Base-by-base conservation (phyloP, 1,140 invertebrate genomes). In the Phthorimaea operculella region DNA sequence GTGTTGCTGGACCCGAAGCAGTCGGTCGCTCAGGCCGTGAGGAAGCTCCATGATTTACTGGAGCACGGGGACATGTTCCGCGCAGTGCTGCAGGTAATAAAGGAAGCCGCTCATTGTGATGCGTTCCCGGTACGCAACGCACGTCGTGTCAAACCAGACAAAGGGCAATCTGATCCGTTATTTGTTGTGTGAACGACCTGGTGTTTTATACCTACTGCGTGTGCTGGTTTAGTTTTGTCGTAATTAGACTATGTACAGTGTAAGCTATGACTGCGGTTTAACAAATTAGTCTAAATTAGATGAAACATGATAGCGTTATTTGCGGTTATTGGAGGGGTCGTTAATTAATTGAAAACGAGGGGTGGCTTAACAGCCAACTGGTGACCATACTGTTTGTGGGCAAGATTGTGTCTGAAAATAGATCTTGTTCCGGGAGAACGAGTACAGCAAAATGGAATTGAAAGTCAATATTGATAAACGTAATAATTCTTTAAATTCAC, bases 61-160 rank as follows among this genome's bases (percentile, higher is more conserved):
- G 74, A 86, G 16, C 83, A 89, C 44, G 88, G 90, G 33, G 85
- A 89, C 57, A 72, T 92, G 53, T 93, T 90, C 76, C 76, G 88
- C 42, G 83, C 85, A 8, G 87, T 87, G n/a, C 76, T 89, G 63
- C 72, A 90, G 90, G 91, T 92, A 90, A 52, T 33, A 10, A 52
- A 36, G 44, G 44, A 47, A 47, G 44, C 15, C 8, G 8, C 15
- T 47, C 44, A 47, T 47, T 47, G 39, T 28, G 36, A 39, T 39
- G 36, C 10, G 36, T 39, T 28, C 21, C 21, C 21, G 21, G 21
- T 28, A 39, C 10, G 11, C 1, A 4, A n/a, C 44, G 44, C 15
- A 17, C 9, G 9, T 47, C 12, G 51, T 53, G 48, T 54, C 47
- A 51, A 39, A 16, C 16, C 11, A 16, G 44, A 47, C 44, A 47